Percentiles rank a stretch among this genome's conserved stretches.
Conservation (phyloP, 2,888 invertebrate species). For the Heliconius erato region DNA sequence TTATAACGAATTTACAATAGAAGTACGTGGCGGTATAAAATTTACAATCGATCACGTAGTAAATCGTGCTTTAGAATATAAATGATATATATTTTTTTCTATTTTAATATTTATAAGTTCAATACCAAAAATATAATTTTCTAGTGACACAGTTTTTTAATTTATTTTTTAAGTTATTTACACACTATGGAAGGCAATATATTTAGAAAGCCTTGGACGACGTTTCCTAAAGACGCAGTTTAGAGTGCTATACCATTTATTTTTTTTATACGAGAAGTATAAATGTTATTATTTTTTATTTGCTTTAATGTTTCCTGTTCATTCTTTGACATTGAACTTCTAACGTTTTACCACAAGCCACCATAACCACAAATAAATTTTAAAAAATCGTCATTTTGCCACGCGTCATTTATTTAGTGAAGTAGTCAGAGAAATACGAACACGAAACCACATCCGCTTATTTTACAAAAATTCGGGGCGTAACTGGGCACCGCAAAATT, state of each 20-base stretch:
- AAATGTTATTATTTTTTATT: not conserved
- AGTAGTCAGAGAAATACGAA: not conserved
- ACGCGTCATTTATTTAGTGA: not conserved
- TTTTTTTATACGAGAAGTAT: no score
- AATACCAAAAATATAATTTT: not conserved
- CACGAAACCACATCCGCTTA: not conserved
- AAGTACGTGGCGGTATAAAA: conserved; percentile 17
- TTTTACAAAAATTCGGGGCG: not conserved
- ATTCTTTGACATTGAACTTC: not conserved
- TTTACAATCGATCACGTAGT: conserved; percentile 35
- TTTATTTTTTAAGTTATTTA: no score
- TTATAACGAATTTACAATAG: conserved; percentile 31
- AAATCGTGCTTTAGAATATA: conserved; percentile 26
- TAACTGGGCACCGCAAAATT: not conserved
- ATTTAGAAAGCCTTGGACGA: not conserved
- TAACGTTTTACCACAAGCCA: not conserved
- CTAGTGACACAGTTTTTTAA: not conserved
- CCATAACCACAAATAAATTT: not conserved
- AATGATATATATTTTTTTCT: conserved; percentile 1
- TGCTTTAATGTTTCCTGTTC: not conserved
- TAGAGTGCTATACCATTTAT: no score
- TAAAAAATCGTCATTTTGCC: not conserved
- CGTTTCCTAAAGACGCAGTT: no score
- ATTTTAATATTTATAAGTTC: not conserved
- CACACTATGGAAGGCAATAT: not conserved